Conservation (phyloP, 2,888 invertebrate species). For the Eudemis profundana region DNA sequence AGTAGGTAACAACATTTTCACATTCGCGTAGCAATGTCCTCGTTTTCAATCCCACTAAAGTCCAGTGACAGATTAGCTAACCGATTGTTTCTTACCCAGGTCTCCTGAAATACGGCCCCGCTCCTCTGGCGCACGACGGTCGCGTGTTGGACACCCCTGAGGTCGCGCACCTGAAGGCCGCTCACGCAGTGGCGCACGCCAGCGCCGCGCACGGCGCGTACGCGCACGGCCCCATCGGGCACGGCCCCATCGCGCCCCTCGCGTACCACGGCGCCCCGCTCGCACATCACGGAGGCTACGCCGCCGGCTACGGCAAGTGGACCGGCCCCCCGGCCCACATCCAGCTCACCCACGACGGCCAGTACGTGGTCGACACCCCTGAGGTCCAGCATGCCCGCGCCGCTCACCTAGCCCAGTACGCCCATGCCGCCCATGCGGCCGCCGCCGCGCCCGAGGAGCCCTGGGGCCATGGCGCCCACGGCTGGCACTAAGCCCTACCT, state of each 20-base stretch:
- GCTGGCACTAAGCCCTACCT: constrained; percentile 77
- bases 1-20: no score
- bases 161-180: constrained; percentile 85
- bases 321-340: constrained; percentile 79
- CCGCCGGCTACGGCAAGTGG: constrained; percentile 80
- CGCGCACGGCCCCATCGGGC: constrained; percentile 29
- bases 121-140: constrained; percentile 80
- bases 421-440: constrained; percentile 77
- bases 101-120: constrained; percentile 81
- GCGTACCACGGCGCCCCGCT: constrained; percentile 35
- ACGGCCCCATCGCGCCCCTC: constrained; percentile 32
- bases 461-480: constrained; percentile 70
- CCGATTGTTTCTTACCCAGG: constrained; percentile 57
- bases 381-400: constrained; percentile 81
- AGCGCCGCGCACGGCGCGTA: constrained; percentile 57
- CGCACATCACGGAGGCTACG: constrained; percentile 61
- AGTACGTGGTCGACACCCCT: constrained; percentile 81
- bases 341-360: constrained; percentile 81
- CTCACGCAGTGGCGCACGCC: constrained; percentile 76
- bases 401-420: constrained; percentile 75
- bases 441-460: constrained; percentile 78
- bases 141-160: constrained; percentile 83
- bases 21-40: no score
- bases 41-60: no score
- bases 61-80: neutral